These are phyloP conservation scores for Oreonectes daqikongensis DNA, from an alignment of 2,797 vertebrate genomes.

Conservation along the genomic window DNA sequence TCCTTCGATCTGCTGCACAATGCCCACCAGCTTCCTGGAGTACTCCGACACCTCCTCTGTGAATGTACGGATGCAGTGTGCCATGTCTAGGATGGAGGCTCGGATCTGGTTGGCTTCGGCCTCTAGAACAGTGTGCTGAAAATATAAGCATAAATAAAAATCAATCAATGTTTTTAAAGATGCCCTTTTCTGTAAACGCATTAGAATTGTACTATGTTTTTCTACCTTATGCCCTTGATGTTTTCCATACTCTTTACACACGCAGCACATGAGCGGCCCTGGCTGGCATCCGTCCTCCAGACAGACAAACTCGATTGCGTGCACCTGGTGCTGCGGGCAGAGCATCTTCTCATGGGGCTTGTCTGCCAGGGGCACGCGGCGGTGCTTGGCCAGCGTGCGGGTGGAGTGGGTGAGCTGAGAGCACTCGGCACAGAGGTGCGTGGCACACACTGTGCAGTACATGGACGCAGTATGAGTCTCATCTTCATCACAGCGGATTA, in stretches of 20 bases:
- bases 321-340: constrained; percentile 95
- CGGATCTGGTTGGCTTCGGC: constrained; percentile 96
- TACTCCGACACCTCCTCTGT: constrained; percentile 98
- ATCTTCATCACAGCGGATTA: constrained; percentile 96
- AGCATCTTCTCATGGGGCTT: constrained; percentile 98
- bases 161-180: no score
- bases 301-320: constrained; percentile 97
- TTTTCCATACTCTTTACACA: constrained; percentile 98
- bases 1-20: constrained; percentile 96
- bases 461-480: constrained; percentile 93
- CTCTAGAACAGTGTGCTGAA: constrained; percentile 91
- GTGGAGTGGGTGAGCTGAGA: constrained; percentile 97
- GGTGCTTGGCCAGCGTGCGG: constrained; percentile 95
- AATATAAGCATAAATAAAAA: constrained; percentile 1
- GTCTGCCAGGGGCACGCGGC: constrained; percentile 93
- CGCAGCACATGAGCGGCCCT: constrained; percentile 96
- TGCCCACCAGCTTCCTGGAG: constrained; percentile 94
- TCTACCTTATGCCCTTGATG: constrained; percentile 98
- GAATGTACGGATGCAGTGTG: constrained; percentile 96
- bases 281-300: constrained; percentile 93
- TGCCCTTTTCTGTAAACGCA: no score
- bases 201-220: background rate
- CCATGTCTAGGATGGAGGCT: constrained; percentile 98
- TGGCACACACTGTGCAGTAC: constrained; percentile 97
- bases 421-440: constrained; percentile 94